Base-by-base conservation (phyloP, 2,888 invertebrate species). In the Rutpela maculata region DNA sequence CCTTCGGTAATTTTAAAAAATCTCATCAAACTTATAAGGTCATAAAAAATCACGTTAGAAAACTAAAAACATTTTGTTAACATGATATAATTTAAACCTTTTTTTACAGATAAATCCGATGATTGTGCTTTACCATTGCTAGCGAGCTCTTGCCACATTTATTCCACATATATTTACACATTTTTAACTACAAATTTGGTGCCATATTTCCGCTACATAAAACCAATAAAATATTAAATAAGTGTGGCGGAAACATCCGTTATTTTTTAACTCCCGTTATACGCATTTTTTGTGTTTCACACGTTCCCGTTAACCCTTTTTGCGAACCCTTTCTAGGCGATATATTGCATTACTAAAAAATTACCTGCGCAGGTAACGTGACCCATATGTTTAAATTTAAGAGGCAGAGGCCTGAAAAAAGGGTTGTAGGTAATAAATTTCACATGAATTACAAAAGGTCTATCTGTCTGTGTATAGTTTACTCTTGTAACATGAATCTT, bases 361-460 rank as follows among this genome's bases (percentile, higher is more conserved):
- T 78, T 80, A 80, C 80, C 80, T 80, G 80, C 73, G 31, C 78
- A 78, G 80, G 78, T 77, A 76, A 72, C 75, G 74, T 74, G 68
- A 74, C 80, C 76, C 80, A 78, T 78, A 78, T 80, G 80, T 76
- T 76, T 74, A 70, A 75, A 65, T 75, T 56, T 35, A 60, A 70
- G 70, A 18, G 67, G 76, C 73, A 77, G 65, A 78, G 76, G 73
- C 66, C 67, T 60, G 68, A 69, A 60, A 63, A 57, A 78, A 80
- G 76, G 78, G 80, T 76, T 78, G 76, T 43, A 59, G 50, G 66
- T 81, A 84, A 84, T 84, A 84, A 84, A 84, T 84, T 84, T 83
- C 84, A 78, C 81, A 84, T 84, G 81, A 81, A 79, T 76, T 79
- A 82, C 82, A 83, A 84, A 81, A 79, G 83, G 78, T 78, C 80